Evolutionary conservation across 2,113 vertebrate genomes (phyloP).

Genomic region (Zapornia atra): DNA sequence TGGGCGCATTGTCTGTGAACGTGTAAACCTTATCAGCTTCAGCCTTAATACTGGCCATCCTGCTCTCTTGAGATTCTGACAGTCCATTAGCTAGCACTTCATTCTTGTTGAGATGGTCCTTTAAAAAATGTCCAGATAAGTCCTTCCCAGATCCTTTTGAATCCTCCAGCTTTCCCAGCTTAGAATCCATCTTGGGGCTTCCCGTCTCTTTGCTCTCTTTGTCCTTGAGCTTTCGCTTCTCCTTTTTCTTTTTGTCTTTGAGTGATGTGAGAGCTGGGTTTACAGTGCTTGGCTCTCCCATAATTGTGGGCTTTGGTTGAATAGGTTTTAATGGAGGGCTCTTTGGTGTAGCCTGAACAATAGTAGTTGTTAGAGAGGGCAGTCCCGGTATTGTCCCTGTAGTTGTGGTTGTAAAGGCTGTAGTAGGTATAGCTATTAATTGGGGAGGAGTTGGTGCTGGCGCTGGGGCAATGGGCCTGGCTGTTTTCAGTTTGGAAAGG

Average conservation of each 20-base stretch:
- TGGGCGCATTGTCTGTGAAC: conserved; percentile 97
- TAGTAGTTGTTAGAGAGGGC: conserved; percentile 84
- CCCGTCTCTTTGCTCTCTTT: conserved; percentile 88
- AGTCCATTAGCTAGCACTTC: conserved; percentile 88
- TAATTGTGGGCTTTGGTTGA: conserved; percentile 94
- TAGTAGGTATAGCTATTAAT: conserved; percentile 93
- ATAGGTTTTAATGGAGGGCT: conserved; percentile 94
- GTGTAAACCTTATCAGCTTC: conserved; percentile 99
- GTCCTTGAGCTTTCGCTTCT: conserved; percentile 93
- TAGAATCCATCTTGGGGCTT: conserved; percentile 84
- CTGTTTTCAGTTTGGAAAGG: conserved; percentile 89
- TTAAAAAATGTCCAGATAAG: conserved; percentile 90
- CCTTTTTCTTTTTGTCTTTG: conserved; percentile 96
- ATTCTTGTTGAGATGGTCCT: conserved; percentile 94
- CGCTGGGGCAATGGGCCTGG: conserved; percentile 90
- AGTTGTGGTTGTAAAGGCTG: conserved; percentile 83
- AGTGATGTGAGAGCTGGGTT: conserved; percentile 87
- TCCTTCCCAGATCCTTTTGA: conserved; percentile 87
- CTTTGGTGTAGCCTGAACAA: conserved; percentile 92
- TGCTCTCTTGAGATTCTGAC: conserved; percentile 91
- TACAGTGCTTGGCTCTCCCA: conserved; percentile 89
- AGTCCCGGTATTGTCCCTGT: conserved; percentile 83
- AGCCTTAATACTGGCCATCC: conserved; percentile 97
- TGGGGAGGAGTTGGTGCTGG: conserved; percentile 93
- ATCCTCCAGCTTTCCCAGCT: conserved; percentile 87